Base-by-base conservation (phyloP, 2,888 invertebrate genomes). In the Drosophila yooni region DNA sequence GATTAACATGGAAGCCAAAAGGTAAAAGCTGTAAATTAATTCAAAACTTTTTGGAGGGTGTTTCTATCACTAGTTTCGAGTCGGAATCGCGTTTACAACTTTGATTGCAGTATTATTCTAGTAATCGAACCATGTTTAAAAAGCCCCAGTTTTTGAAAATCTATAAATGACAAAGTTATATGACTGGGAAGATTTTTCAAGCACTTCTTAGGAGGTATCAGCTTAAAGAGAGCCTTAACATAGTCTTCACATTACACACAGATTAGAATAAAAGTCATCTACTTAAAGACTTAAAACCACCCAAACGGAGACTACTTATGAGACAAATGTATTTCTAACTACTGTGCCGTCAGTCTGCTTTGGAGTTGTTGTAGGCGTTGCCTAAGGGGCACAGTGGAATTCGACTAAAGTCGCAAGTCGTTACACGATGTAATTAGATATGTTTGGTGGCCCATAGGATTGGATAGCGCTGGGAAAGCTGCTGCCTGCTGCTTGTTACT, bases 351-450 rank as follows among this genome's bases (percentile, higher is more conserved):
- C 43, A 38, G 27, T 63, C 54, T 43, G 57, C 53, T 43, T 57
- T 34, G 21, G 2, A 18, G 51, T 48, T 29, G 64, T 76, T 68
- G 79, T 79, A 67, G 82, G 73, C 70, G 75, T 70, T 67, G 70
- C 64, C 68, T 18, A 29, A 64, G 43, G 57, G 73, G 77, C 70
- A 46, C 52, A 52, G 52, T 66, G 73, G 72, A 74, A 77, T 74
- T 66, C 54, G 71, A 66, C 57, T 58, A 52, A 64, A 70, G 70
- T 67, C 46, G 46, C 31, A 34, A 79, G 73, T 80, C 58, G 81
- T 65, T 74, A 83, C 76, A 81, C 77, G 64, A 72, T 76, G 89
- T 88, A 89, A 89, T 90, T 85, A 87, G 90, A 89, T 90, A 90
- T 77, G 62, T 75, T 80, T 66, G 50, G 62, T 68, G 65, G 51